Conservation (phyloP, 2,797 vertebrate genomes). For the Vultur gryphus region DNA sequence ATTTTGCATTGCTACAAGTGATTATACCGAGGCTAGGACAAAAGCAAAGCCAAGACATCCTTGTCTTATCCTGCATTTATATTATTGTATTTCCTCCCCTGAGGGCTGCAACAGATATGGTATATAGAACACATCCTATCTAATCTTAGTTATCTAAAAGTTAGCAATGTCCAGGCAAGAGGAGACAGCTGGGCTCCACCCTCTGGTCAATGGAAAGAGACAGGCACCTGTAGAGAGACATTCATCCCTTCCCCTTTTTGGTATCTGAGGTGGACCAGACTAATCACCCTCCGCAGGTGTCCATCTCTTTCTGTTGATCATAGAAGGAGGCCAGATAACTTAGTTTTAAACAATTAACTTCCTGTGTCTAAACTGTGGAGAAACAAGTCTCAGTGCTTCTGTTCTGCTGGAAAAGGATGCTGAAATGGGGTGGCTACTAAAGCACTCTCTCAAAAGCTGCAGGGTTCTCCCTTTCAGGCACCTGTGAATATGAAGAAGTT, state of each 20-base stretch:
- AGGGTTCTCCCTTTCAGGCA: not conserved
- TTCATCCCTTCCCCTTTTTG: not conserved
- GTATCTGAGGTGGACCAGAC: not conserved
- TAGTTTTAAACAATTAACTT: not conserved
- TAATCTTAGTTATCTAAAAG: not conserved
- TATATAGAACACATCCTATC: not conserved
- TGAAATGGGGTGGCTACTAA: not conserved
- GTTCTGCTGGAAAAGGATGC: not conserved
- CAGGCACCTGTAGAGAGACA: not conserved
- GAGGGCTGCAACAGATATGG: not conserved
- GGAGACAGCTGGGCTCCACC: not conserved
- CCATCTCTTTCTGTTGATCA: not conserved
- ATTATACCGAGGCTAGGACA: not conserved
- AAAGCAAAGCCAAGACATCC: not conserved
- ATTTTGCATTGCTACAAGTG: not conserved
- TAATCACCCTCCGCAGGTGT: not conserved
- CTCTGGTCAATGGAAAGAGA: not conserved
- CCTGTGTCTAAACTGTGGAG: not conserved
- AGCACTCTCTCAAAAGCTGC: not conserved
- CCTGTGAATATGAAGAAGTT: not conserved
- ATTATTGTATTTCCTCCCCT: not conserved
- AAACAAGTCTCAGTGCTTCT: not conserved
- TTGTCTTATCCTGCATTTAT: not conserved
- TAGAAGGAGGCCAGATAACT: not conserved
- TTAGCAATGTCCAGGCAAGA: not conserved